Percentiles rank a stretch among this genome's conserved stretches.
phyloP scores from a whole-genome alignment of 2,888 invertebrate genomes.

The Trichogramma evanescens region DNA sequence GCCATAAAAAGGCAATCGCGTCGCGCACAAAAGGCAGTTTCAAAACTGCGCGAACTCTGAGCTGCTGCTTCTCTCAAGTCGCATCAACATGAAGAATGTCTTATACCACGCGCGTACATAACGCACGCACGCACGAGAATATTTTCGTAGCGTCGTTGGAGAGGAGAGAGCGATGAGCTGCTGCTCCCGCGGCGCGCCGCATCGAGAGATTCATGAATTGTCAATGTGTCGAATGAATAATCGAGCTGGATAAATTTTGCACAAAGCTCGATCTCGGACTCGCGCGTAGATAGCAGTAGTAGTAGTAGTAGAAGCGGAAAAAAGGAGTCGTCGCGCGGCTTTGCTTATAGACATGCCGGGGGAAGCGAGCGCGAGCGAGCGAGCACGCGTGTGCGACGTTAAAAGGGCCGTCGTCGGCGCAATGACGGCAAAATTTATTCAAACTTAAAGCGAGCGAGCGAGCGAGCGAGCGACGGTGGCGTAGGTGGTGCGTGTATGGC shows the following conservation, averaged over 20 bases:
- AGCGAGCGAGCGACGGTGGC: not conserved
- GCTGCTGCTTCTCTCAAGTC: not conserved
- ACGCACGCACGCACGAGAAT: not conserved
- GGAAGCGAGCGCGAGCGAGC: too few species aligned
- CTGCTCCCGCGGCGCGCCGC: not conserved
- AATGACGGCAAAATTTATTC: constrained; percentile 10
- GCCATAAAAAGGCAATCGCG: too few species aligned
- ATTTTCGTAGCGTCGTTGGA: constrained; percentile 6
- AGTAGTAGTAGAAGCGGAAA: too few species aligned
- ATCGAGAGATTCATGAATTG: constrained; percentile 15
- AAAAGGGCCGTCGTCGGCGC: too few species aligned
- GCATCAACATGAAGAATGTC: not conserved
- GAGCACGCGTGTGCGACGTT: too few species aligned
- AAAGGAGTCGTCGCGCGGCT: too few species aligned
- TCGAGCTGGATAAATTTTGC: constrained; percentile 5
- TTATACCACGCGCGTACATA: not conserved
- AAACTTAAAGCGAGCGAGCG: constrained; percentile 12
- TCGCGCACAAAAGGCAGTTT: too few species aligned
- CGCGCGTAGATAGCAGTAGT: too few species aligned
- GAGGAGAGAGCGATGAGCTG: constrained; percentile 13
- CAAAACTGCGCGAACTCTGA: too few species aligned
- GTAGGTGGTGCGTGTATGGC: not conserved
- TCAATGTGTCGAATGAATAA: constrained; percentile 22
- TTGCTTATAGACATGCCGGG: too few species aligned
- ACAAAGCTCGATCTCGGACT: too few species aligned